Base-by-base conservation (phyloP, 2,797 vertebrate species). In the Hydrolagus colliei region DNA sequence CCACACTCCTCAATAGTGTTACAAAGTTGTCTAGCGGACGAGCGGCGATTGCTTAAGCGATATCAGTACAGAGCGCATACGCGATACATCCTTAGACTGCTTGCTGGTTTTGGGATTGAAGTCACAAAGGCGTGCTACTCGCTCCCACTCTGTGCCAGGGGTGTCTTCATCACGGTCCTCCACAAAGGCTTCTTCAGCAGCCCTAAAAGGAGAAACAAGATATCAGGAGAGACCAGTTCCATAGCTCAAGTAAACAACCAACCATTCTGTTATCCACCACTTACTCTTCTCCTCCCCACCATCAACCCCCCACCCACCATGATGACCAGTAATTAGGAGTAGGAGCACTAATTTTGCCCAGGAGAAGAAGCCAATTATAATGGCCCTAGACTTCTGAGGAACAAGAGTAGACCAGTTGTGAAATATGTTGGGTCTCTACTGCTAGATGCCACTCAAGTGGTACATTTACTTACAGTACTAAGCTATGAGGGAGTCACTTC, bases 91-190 rank as follows among this genome's bases (percentile, higher is more conserved):
- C 94, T 99, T 99, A 76, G 96, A 96, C 90, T 98, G 95, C 92
- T 95, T 95, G 94, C 96, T 98, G 94, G 97, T 99, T 93, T 99
- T 99, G 80, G 98, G 98, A 87, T 99, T 99, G 94, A 99, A 99
- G 93, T 99, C 98, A 72, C 98, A 99, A 82, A 99, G 96, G 77
- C 96, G 96, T 67, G 97, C 98, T 87, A 99, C 98, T 88, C 96
- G 95, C 90, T 99, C 98, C 98, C 98, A 99, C 89, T 97, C 97
- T 0, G 96, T 93, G 87, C 96, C 98, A 0, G 97, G 95, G 16
- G 92, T 93, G 84, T 98, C 96, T 86, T 96, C 95, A 77, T 97
- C 96, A 41, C 90, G 94, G 89, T 98, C 98, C 86, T 96, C 95
- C 89, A 98, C 91, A 67, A 98, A 96, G 86, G 96, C 96, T 91